Conservation (phyloP, 2,888 invertebrate genomes). For the Ochropleura plecta region DNA sequence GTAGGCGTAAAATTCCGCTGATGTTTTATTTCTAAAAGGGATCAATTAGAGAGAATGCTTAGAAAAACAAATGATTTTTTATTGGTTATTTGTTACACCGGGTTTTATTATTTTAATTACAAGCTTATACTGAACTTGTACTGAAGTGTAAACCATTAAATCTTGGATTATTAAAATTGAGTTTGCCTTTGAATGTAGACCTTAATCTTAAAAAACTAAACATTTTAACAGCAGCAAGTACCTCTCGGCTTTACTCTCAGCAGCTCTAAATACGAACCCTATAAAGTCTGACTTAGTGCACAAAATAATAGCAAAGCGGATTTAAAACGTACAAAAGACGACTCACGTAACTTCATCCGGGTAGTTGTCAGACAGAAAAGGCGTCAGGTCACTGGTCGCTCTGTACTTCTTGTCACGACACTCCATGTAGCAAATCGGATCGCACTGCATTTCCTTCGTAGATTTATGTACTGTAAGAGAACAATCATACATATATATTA, state of each 20-base stretch:
- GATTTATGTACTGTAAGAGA: slow-evolving; percentile 69
- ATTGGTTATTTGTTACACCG: background rate
- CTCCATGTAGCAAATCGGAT: slow-evolving; percentile 80
- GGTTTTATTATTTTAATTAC: background rate
- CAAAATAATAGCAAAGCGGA: background rate
- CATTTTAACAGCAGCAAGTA: too few species aligned
- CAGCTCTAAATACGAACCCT: too few species aligned
- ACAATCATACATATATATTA: background rate
- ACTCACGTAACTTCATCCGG: slow-evolving; percentile 76
- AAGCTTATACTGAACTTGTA: too few species aligned
- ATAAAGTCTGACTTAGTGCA: too few species aligned
- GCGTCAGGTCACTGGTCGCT: slow-evolving; percentile 74
- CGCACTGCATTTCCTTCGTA: slow-evolving; percentile 70
- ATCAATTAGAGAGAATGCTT: background rate
- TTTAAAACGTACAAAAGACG: background rate
- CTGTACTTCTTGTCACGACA: slow-evolving; percentile 83
- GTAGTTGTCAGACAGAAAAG: slow-evolving; percentile 71
- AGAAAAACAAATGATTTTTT: background rate
- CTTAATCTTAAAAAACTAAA: background rate
- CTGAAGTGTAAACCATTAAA: background rate
- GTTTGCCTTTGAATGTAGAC: background rate
- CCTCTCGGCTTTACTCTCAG: too few species aligned
- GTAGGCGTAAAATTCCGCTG: slow-evolving; percentile 2
- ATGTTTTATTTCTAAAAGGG: slow-evolving; percentile 19
- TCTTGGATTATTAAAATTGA: background rate